Evolutionary conservation across 2,113 vertebrate species (phyloP).

Genomic region (Galemys pyrenaicus): DNA sequence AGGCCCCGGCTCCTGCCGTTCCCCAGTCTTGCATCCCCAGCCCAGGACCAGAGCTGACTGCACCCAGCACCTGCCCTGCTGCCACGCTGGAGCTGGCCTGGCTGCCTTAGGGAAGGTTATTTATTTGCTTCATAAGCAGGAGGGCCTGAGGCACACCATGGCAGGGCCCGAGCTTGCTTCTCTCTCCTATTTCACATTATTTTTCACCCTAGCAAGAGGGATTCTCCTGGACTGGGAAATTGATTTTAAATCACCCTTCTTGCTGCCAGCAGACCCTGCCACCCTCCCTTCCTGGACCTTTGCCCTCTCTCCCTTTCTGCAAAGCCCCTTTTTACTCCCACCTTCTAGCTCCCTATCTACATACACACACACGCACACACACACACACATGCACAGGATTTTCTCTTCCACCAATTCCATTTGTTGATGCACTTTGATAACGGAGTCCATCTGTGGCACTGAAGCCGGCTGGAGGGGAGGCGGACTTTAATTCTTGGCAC

Average conservation of each 20-base stretch:
- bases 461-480: neutral
- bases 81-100: neutral
- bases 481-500: conserved; percentile 5
- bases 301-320: neutral
- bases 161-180: neutral
- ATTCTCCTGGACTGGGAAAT: conserved; percentile 73
- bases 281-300: neutral
- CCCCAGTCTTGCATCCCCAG: neutral
- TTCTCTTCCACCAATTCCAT: neutral
- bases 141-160: neutral
- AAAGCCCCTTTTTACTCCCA: neutral
- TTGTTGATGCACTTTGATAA: conserved; percentile 10
- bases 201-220: conserved; percentile 63
- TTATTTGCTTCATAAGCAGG: conserved; percentile 68
- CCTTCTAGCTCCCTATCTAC: neutral
- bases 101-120: conserved; percentile 37
- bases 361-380: neutral
- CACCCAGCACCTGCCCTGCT: neutral
- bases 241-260: conserved; percentile 71
- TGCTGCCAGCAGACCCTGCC: neutral
- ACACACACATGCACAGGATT: neutral
- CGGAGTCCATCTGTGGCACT: conserved; percentile 7
- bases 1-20: neutral
- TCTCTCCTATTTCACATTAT: conserved; percentile 46
- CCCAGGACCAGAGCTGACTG: neutral